A percentile compares a stretch with the other conserved stretches of the same genome.
Evolutionary conservation across 2,113 vertebrate genomes (phyloP).

Genomic region (Strix aluco): DNA sequence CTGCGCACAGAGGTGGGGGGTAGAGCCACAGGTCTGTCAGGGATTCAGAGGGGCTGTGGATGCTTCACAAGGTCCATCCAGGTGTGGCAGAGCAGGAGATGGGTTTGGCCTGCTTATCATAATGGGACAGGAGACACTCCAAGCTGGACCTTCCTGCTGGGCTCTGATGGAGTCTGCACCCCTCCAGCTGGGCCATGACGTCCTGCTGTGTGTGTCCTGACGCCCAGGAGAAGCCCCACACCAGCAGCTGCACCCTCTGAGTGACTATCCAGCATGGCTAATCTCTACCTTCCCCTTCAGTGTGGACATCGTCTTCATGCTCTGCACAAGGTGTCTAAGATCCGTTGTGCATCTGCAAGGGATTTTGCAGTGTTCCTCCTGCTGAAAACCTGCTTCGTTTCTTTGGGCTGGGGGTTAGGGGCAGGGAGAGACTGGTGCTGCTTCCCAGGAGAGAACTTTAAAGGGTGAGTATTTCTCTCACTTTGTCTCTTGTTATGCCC

Average conservation of each 20-base stretch:
- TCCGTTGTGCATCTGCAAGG: neutral
- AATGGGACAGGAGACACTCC: fast-evolving
- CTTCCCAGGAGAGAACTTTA: neutral
- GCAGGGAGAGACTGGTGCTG: neutral
- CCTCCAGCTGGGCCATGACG: neutral
- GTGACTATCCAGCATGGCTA: neutral
- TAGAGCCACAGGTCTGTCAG: neutral
- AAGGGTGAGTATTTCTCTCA: neutral
- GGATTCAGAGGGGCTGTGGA: neutral
- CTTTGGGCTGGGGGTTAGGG: neutral
- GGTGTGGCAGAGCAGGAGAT: neutral
- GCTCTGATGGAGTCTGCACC: neutral
- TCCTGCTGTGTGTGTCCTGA: neutral
- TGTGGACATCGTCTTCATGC: neutral
- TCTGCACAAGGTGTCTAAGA: neutral
- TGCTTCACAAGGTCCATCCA: neutral
- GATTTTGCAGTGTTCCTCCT: neutral
- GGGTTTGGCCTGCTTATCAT: neutral
- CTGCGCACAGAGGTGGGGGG: neutral
- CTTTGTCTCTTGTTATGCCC: neutral
- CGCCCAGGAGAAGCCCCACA: neutral
- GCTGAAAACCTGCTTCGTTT: neutral
- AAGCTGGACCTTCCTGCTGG: neutral
- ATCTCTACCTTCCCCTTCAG: neutral
- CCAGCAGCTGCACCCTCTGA: neutral